Percentiles rank a stretch among this genome's conserved stretches.
phyloP scores from a whole-genome alignment of 2,797 vertebrate genomes.

The Ctenopoma multispine region DNA sequence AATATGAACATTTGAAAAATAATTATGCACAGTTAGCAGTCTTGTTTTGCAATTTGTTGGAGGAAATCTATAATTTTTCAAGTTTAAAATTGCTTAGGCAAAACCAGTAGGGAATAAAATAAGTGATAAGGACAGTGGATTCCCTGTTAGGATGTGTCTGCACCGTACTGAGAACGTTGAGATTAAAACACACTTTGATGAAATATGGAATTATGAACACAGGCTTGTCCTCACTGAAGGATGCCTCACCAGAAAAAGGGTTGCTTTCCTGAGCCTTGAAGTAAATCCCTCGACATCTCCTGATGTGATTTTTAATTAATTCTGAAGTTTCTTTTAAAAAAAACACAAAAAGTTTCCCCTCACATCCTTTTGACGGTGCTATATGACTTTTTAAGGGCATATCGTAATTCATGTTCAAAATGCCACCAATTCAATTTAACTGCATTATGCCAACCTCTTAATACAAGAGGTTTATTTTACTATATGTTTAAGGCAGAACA shows the following conservation, averaged over 20 bases:
- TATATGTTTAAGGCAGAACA: conserved; percentile 17
- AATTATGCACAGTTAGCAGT: conserved; percentile 52
- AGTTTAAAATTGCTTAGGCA: conserved; percentile 57
- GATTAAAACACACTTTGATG: conserved; percentile 84
- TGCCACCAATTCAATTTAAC: conserved; percentile 44
- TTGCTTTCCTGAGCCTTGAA: conserved; percentile 76
- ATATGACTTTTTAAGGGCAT: conserved; percentile 58
- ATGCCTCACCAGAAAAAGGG: conserved; percentile 65
- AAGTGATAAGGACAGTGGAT: conserved; percentile 67
- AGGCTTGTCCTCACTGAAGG: conserved; percentile 72
- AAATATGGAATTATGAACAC: conserved; percentile 82
- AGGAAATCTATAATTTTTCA: conserved; percentile 55
- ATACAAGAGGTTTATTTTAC: conserved; percentile 23
- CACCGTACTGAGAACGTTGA: conserved; percentile 65
- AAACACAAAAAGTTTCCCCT: conserved; percentile 65
- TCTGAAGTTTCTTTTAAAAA: conserved; percentile 74
- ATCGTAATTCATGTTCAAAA: conserved; percentile 48
- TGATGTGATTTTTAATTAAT: conserved; percentile 83
- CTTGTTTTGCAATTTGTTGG: conserved; percentile 28
- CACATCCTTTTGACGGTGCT: conserved; percentile 34
- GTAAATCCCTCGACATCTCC: conserved; percentile 81
- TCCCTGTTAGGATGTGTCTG: conserved; percentile 69
- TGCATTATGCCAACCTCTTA: conserved; percentile 3
- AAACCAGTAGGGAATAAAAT: conserved; percentile 56
- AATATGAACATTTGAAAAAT: conserved; percentile 45